These are phyloP conservation scores for Saxicola maurus DNA, from an alignment of 2,797 vertebrate genomes.

Conservation along the genomic window DNA sequence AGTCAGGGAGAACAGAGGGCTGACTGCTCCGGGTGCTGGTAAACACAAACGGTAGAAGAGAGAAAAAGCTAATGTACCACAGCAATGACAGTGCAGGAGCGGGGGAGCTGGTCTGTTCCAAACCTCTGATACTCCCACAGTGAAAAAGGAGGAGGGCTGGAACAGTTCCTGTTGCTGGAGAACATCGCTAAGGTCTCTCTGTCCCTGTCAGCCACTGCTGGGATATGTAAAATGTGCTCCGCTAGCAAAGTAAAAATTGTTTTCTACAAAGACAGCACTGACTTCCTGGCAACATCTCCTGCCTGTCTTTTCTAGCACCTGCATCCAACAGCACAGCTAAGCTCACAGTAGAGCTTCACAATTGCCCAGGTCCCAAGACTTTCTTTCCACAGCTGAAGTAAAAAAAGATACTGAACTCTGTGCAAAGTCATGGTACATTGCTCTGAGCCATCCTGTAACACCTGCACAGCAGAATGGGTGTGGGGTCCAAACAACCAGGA, in stretches of 20 bases:
- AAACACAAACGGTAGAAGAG: neutral
- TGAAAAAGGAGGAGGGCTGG: neutral
- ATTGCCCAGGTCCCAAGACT: no score
- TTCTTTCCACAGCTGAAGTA: neutral
- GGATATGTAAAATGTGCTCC: neutral
- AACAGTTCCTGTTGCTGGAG: neutral
- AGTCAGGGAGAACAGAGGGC: neutral
- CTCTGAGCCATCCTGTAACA: neutral
- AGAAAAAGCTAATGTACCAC: neutral
- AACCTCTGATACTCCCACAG: neutral
- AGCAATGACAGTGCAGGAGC: neutral
- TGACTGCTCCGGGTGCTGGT: neutral
- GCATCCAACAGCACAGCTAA: neutral
- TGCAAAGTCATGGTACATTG: accelerated
- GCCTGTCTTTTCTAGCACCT: neutral
- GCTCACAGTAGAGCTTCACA: neutral
- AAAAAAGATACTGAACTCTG: neutral
- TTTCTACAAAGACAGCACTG: neutral
- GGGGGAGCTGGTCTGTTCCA: neutral
- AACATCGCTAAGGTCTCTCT: neutral
- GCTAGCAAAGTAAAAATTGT: neutral
- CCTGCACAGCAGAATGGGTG: accelerated
- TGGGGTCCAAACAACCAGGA: neutral
- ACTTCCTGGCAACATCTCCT: neutral
- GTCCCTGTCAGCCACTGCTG: neutral